Evolutionary conservation across 2,797 vertebrate genomes (phyloP).

Genomic region (Pampus argenteus): DNA sequence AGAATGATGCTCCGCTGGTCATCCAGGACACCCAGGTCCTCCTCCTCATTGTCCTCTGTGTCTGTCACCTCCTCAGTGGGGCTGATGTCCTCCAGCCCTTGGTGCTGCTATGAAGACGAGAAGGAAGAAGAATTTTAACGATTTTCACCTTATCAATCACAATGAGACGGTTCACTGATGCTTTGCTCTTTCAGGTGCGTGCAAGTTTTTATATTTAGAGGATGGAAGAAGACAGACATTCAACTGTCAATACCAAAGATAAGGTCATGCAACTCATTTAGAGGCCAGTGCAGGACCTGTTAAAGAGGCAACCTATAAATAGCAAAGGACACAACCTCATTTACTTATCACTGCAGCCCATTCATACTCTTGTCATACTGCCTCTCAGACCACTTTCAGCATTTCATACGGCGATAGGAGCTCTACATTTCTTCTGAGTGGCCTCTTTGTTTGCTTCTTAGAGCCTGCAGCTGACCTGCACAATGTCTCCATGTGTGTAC

Average conservation of each 20-base stretch:
- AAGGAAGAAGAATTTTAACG: neutral
- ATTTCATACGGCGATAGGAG: neutral
- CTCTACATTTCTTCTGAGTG: neutral
- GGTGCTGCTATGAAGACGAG: constrained; percentile 63
- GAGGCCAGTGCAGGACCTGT: neutral
- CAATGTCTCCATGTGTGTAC: neutral
- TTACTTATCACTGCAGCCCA: constrained; percentile 25
- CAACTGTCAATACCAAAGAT: constrained; percentile 14
- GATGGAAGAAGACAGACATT: too few relatives aligned
- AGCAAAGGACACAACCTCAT: constrained; percentile 43
- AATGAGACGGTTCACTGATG: neutral
- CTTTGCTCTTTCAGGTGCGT: too few relatives aligned
- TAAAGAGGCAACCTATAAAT: constrained; percentile 32
- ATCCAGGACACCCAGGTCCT: constrained; percentile 90
- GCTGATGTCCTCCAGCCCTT: constrained; percentile 86
- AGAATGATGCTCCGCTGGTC: constrained; percentile 93
- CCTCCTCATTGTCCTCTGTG: constrained; percentile 90
- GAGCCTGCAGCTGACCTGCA: constrained; percentile 6
- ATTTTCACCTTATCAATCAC: neutral
- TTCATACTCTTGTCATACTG: constrained; percentile 23
- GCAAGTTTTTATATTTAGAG: too few relatives aligned
- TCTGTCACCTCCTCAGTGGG: constrained; percentile 90
- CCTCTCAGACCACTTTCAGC: constrained; percentile 2
- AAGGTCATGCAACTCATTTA: constrained; percentile 53
- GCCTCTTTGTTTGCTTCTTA: constrained; percentile 2